Evolutionary conservation across 2,888 invertebrate species (phyloP).

Genomic region (Drosophila stalkeri): DNA sequence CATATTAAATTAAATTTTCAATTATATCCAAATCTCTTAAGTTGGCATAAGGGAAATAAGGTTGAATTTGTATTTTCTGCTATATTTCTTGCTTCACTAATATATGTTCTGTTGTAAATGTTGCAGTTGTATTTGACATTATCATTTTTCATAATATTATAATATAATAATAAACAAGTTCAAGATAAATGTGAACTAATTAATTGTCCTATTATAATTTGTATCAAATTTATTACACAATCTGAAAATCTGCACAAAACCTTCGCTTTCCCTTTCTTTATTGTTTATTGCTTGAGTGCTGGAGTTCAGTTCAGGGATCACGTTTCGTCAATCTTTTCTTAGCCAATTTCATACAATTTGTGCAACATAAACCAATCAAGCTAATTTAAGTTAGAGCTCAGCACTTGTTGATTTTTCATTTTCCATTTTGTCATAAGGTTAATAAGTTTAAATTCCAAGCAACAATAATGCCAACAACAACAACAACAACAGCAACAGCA

Average conservation of each 20-base stretch:
- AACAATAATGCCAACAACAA: constrained; percentile 19
- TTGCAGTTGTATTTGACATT: no score
- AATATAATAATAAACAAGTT: background rate
- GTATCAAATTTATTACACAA: background rate
- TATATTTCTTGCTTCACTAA: no score
- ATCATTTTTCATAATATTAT: no score
- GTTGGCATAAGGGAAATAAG: no score
- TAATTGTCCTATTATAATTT: background rate
- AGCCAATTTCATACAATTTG: constrained; percentile 27
- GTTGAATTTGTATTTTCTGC: no score
- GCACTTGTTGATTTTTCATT: constrained; percentile 60
- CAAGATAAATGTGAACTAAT: no score
- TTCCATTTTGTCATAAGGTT: constrained; percentile 51
- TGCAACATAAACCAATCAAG: constrained; percentile 37
- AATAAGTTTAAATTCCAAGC: constrained; percentile 66
- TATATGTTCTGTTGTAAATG: no score
- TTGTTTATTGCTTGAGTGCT: constrained; percentile 11
- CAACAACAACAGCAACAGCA: constrained; percentile 15
- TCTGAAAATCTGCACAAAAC: background rate
- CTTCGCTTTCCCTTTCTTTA: background rate
- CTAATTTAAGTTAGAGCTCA: constrained; percentile 38
- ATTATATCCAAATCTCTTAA: no score
- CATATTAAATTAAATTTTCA: no score
- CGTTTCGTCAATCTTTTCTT: constrained; percentile 7
- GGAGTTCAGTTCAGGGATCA: constrained; percentile 12